Evolutionary conservation across 1,140 invertebrate genomes (phyloP).

Genomic region (Drosophila elegans): DNA sequence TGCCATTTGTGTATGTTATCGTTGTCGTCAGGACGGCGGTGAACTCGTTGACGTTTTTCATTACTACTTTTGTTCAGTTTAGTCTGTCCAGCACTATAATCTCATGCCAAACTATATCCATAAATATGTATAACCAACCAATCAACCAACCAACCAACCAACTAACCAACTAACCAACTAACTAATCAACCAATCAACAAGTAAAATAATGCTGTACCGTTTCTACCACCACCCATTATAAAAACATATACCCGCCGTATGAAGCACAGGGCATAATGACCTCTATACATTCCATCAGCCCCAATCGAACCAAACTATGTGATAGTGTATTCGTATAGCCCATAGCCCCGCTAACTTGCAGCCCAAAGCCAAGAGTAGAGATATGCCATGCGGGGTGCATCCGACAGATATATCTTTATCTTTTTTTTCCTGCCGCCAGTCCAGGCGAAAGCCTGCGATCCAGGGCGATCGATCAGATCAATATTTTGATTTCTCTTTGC

Average conservation of each 20-base stretch:
- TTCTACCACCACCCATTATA: slow-evolving; percentile 28
- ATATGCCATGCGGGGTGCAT: slow-evolving; percentile 17
- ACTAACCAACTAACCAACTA: background rate
- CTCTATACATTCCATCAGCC: background rate
- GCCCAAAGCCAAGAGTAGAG: slow-evolving; percentile 66
- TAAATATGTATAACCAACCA: slow-evolving; percentile 20
- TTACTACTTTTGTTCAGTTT: slow-evolving; percentile 83
- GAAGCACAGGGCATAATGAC: too few species aligned
- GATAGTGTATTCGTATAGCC: slow-evolving; percentile 11
- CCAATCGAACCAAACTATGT: background rate
- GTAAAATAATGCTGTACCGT: slow-evolving; percentile 26
- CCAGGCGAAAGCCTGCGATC: slow-evolving; percentile 1
- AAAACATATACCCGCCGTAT: slow-evolving; percentile 12
- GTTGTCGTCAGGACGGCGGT: slow-evolving; percentile 61
- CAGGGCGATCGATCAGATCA: slow-evolving; percentile 12
- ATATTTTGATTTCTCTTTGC: slow-evolving; percentile 27
- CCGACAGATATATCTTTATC: too few species aligned
- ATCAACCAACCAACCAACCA: slow-evolving; percentile 5
- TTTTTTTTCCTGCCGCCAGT: background rate
- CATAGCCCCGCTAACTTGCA: slow-evolving; percentile 68
- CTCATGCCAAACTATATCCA: slow-evolving; percentile 38
- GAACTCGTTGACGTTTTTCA: slow-evolving; percentile 78
- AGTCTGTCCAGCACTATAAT: slow-evolving; percentile 58
- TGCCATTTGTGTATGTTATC: slow-evolving; percentile 65
- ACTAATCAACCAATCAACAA: slow-evolving; percentile 1